Base-by-base conservation (phyloP, 2,888 invertebrate species). In the Nysson spinosus region DNA sequence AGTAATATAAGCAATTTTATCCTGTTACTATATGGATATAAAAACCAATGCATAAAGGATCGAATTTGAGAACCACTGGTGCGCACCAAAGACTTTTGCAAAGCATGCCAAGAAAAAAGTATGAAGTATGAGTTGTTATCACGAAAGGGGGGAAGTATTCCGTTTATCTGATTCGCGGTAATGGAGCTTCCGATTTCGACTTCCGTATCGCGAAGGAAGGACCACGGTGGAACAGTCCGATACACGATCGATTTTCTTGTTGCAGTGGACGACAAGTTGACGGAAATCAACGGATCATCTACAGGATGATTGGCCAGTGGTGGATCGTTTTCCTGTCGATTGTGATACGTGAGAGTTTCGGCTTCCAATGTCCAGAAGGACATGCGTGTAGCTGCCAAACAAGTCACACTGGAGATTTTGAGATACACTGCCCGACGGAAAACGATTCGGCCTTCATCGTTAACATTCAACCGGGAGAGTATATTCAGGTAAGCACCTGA, bases 381-480 rank as follows among this genome's bases (percentile, higher is more conserved):
- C 20, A 24, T 0, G 12, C 11, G 9, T 75, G 75, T 12, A 46
- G 0, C 2, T 75, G 76, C 16, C 30, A 60, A 5, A 22, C 11
- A 2, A 62, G 49, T 28, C 47, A 49, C 1, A 35, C 42, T 1
- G 58, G 56, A 0, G 70, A 62, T 9, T 64, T 65, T 26, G 75
- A 77, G 47, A 63, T 80, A n/a, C 32, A 50, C 12, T 83, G 83
- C 24, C 24, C 28, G 0, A 64, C 56, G 1, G 54, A 17, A 1
- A 50, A 51, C 7, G 32, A 71, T 3, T 51, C 70, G 0, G 37
- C 51, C 5, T 72, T 80, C 51, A 34, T 69, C 11, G 65, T 83
- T 4, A 58, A 69, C 4, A 69, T 80, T 19, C 39, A 55, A 4
- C 60, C 69, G 3, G n/a, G 55, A 11, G 19, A 61, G 0, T 74